A percentile compares a stretch with the other conserved stretches of the same genome.
phyloP scores from a whole-genome alignment of 2,113 vertebrate genomes.

The Rhizomys pruinosus region DNA sequence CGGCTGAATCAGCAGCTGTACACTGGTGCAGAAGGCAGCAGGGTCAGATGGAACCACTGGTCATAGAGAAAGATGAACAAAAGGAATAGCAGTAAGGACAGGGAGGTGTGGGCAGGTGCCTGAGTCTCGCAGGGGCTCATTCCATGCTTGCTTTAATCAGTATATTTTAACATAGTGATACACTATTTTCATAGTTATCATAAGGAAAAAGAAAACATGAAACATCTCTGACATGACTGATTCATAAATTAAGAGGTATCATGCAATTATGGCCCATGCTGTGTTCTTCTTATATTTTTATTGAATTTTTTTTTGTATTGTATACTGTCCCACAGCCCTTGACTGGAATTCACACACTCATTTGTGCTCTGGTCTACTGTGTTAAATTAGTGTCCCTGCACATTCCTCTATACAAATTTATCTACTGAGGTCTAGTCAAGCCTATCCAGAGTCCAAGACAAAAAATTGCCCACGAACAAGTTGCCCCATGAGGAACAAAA shows the following conservation, averaged over 20 bases:
- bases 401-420: no score
- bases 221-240: neutral
- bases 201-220: conserved; percentile 25
- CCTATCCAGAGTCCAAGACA: no score
- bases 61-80: neutral
- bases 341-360: no score
- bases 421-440: no score
- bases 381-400: no score
- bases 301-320: no score
- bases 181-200: neutral
- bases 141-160: neutral
- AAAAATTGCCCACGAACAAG: neutral
- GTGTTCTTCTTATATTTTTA: neutral
- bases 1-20: conserved; percentile 13
- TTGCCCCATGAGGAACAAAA: neutral
- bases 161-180: neutral
- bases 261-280: neutral
- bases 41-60: neutral
- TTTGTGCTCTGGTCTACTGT: no score
- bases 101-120: neutral
- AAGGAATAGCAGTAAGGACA: neutral
- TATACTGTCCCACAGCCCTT: no score
- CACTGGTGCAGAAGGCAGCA: neutral
- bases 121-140: no score
- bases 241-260: neutral